A percentile compares a stretch with the other conserved stretches of the same genome.
Conservation (phyloP, 2,888 invertebrate genomes). For the Campoplex nolae region DNA sequence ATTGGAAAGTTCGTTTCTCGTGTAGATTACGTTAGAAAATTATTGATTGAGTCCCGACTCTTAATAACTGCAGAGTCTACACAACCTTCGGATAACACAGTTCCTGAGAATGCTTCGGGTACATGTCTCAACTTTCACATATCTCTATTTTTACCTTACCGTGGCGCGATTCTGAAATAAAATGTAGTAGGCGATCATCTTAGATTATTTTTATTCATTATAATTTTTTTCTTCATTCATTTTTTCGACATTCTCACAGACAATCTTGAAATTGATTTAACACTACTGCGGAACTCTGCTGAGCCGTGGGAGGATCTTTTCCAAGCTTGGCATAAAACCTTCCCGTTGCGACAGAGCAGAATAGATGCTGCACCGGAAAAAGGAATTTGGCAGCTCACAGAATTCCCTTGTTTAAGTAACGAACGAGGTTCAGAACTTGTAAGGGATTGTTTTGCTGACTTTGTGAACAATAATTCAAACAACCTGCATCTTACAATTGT, state of each 20-base stretch:
- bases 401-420: too few species aligned
- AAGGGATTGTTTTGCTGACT: too few species aligned
- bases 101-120: background rate
- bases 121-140: conserved; percentile 2
- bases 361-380: too few species aligned
- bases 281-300: background rate
- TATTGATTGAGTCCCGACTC: conserved; percentile 18
- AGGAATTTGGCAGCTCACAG: too few species aligned
- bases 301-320: conserved; percentile 8
- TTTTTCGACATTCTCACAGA: conserved; percentile 8
- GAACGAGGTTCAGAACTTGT: too few species aligned
- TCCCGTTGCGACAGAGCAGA: background rate
- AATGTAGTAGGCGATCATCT: conserved; percentile 9
- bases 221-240: background rate
- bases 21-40: conserved; percentile 12
- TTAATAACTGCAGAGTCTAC: conserved; percentile 18
- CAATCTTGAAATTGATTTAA: conserved; percentile 12
- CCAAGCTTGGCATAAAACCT: conserved; percentile 17
- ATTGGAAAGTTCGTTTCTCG: conserved; percentile 18
- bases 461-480: too few species aligned
- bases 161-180: conserved; percentile 12
- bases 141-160: conserved; percentile 1
- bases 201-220: conserved; percentile 6
- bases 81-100: conserved; percentile 8
- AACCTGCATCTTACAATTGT: too few species aligned